phyloP scores from a whole-genome alignment of 2,797 vertebrate species.

The Pagetopsis macropterus region DNA sequence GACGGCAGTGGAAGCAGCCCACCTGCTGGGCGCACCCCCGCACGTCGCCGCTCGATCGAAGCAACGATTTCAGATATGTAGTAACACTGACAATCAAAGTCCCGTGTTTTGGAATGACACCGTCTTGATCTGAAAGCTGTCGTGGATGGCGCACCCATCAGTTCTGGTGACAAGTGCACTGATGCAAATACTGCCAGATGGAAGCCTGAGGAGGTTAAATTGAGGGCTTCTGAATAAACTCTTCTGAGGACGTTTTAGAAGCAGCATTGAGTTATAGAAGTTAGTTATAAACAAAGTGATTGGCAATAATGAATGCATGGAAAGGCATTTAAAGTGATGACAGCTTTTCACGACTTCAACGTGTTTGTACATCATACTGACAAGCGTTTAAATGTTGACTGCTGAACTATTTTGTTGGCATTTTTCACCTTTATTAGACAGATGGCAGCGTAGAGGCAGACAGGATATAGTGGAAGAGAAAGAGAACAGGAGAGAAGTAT shows the following conservation, averaged over 20 bases:
- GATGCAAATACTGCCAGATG: constrained; percentile 57
- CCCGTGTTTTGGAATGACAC: constrained; percentile 33
- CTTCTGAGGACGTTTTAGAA: constrained; percentile 5
- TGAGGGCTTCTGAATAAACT: constrained; percentile 39
- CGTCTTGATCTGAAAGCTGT: constrained; percentile 41
- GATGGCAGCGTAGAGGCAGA: too few relatives aligned
- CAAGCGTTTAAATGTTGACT: too few relatives aligned
- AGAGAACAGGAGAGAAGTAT: too few relatives aligned
- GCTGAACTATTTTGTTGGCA: too few relatives aligned
- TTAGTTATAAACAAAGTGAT: constrained; percentile 2
- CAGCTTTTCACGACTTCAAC: neutral
- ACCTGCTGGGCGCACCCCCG: constrained; percentile 64
- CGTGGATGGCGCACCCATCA: constrained; percentile 38
- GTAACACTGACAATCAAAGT: constrained; percentile 58
- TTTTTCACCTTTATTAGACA: too few relatives aligned
- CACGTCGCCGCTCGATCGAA: constrained; percentile 59
- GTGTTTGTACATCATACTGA: too few relatives aligned
- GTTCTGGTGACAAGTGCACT: constrained; percentile 40
- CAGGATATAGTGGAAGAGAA: too few relatives aligned
- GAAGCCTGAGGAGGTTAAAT: constrained; percentile 40
- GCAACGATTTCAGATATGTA: constrained; percentile 45
- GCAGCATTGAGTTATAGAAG: neutral
- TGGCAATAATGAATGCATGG: neutral
- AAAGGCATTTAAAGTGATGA: neutral
- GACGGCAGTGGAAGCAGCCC: constrained; percentile 57